These are phyloP conservation scores for Actinopyga echinites DNA, from an alignment of 53 echinoderm and acorn worm species.

Conservation along the genomic window DNA sequence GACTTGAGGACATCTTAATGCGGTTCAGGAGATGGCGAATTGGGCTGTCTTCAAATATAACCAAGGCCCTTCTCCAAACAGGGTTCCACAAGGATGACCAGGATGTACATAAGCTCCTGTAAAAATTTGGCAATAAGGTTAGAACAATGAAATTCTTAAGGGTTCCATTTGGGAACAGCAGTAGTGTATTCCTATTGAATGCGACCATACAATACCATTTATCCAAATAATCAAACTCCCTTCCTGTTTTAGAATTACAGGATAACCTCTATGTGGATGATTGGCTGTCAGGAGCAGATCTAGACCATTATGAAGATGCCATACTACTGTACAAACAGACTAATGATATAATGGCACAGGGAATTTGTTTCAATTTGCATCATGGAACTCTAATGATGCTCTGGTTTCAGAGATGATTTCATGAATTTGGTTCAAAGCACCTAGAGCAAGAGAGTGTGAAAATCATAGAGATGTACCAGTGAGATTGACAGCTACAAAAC, in stretches of 20 bases:
- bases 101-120: constrained; percentile 20
- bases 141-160: constrained; percentile 29
- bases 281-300: constrained; percentile 39
- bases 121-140: background rate
- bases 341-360: constrained; percentile 20
- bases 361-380: constrained; percentile 13
- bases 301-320: constrained; percentile 41
- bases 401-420: constrained; percentile 5
- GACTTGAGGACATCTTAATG: background rate
- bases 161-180: constrained; percentile 26
- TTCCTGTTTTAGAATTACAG: constrained; percentile 34
- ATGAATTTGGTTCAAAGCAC: constrained; percentile 22
- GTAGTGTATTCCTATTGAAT: constrained; percentile 21
- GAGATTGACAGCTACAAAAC: constrained; percentile 9
- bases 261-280: constrained; percentile 48
- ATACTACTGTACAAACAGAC: constrained; percentile 8
- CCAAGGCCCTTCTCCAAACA: constrained; percentile 15
- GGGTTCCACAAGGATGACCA: background rate
- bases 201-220: constrained; percentile 17
- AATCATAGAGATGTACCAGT: background rate
- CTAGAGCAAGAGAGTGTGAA: background rate
- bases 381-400: constrained; percentile 12
- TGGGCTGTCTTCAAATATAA: constrained; percentile 10
- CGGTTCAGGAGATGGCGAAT: constrained; percentile 12
- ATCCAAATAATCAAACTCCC: background rate